phyloP scores from a whole-genome alignment of 2,113 vertebrate species.

The Gasterosteus aculeatus region DNA sequence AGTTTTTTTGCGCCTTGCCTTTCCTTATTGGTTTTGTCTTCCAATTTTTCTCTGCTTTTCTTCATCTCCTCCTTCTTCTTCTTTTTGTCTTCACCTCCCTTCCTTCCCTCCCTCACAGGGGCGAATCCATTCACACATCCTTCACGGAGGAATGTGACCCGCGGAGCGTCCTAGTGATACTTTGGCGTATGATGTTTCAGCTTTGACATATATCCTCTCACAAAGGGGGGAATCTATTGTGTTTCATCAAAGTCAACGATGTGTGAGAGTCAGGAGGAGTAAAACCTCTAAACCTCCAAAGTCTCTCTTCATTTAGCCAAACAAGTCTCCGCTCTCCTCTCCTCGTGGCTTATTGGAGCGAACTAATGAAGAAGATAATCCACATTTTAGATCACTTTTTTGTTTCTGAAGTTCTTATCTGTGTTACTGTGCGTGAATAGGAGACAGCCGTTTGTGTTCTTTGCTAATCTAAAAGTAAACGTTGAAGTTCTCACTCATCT shows the following conservation, averaged over 20 bases:
- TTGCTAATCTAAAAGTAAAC: neutral
- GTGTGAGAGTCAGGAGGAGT: constrained; percentile 21
- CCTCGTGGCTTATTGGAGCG: constrained; percentile 15
- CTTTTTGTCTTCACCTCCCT: constrained; percentile 3
- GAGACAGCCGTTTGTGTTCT: neutral
- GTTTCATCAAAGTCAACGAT: constrained; percentile 51
- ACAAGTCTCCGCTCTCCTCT: constrained; percentile 31
- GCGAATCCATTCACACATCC: constrained; percentile 36
- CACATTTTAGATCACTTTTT: constrained; percentile 25
- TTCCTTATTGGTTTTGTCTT: constrained; percentile 1
- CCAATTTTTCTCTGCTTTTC: neutral
- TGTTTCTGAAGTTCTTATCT: constrained; percentile 3
- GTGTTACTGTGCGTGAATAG: neutral
- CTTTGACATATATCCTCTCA: constrained; percentile 59
- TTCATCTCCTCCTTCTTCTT: neutral
- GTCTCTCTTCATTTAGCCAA: constrained; percentile 28
- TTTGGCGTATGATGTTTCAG: constrained; percentile 64
- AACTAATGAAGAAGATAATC: constrained; percentile 10
- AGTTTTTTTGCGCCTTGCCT: constrained; percentile 18
- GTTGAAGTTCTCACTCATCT: neutral
- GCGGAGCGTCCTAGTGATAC: constrained; percentile 47
- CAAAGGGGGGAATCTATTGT: constrained; percentile 47
- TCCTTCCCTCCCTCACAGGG: neutral
- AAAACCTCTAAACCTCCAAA: constrained; percentile 26
- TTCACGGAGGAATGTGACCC: constrained; percentile 64